Conservation (phyloP, 1,140 invertebrate species). For the Musca domestica region DNA sequence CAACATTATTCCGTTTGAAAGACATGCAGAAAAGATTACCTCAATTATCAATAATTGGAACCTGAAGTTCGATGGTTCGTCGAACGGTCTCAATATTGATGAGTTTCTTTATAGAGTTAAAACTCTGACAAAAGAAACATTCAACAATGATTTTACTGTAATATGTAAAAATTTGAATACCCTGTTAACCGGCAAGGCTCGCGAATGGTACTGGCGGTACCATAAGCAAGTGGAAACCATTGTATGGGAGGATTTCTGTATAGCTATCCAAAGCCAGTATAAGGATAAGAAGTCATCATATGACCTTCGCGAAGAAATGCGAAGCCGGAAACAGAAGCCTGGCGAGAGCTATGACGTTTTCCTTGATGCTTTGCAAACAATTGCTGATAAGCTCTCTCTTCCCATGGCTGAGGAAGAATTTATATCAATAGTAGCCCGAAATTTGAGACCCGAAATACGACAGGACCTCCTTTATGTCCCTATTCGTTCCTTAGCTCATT, state of each 20-base stretch:
- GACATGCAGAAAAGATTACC: background rate
- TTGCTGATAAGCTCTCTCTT: too few relatives aligned
- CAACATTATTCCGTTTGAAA: too few relatives aligned
- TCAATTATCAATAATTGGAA: conserved; percentile 11
- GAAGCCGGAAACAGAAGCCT: conserved; percentile 13
- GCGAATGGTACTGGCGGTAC: conserved; percentile 13
- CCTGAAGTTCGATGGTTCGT: conserved; percentile 12
- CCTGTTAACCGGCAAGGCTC: background rate
- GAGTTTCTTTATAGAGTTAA: background rate
- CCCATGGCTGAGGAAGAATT: too few relatives aligned
- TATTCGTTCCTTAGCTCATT: too few relatives aligned
- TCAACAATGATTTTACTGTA: too few relatives aligned
- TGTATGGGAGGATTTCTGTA: too few relatives aligned
- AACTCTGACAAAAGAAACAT: too few relatives aligned
- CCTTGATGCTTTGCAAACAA: background rate
- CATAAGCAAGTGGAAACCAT: too few relatives aligned
- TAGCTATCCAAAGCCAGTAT: too few relatives aligned
- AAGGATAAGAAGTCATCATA: background rate
- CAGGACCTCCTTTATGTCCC: background rate
- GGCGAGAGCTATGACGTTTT: conserved; percentile 3
- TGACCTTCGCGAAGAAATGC: conserved; percentile 5
- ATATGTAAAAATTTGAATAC: conserved; percentile 2
- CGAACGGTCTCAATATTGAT: background rate
- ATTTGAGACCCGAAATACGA: background rate
- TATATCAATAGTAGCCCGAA: background rate